A percentile compares a stretch with the other conserved stretches of the same genome.
These are phyloP conservation scores for Poeciliopsis turrubarensis DNA, from an alignment of 2,113 vertebrate genomes.

Conservation along the genomic window DNA sequence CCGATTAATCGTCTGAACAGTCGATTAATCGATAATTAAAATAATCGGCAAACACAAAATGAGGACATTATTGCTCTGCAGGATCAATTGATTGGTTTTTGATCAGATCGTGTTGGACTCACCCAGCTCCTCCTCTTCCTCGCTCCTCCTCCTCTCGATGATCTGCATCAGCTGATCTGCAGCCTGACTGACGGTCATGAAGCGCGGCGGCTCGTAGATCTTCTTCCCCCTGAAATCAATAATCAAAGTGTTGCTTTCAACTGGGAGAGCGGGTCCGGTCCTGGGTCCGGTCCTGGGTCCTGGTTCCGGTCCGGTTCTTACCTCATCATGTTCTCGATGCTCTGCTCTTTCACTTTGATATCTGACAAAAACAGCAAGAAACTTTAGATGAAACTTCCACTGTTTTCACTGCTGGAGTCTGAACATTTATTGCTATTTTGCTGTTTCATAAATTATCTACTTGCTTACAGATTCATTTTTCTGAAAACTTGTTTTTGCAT, in stretches of 20 bases:
- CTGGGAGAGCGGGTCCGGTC: not conserved
- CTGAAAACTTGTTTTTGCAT: too few relatives aligned
- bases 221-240: slow-evolving; percentile 84
- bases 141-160: slow-evolving; percentile 82
- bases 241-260: not conserved
- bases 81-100: not conserved
- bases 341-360: slow-evolving; percentile 97
- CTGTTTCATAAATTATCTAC: too few relatives aligned
- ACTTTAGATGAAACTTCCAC: too few relatives aligned
- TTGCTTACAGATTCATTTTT: too few relatives aligned
- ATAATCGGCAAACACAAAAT: too few relatives aligned
- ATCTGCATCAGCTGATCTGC: slow-evolving; percentile 90
- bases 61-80: not conserved
- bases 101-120: slow-evolving; percentile 26
- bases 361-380: slow-evolving; percentile 76
- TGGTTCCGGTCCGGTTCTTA: slow-evolving; percentile 64
- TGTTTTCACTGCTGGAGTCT: too few relatives aligned
- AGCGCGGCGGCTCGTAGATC: slow-evolving; percentile 91
- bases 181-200: slow-evolving; percentile 91
- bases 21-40: too few relatives aligned
- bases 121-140: slow-evolving; percentile 85
- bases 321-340: slow-evolving; percentile 95
- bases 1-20: too few relatives aligned
- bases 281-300: not conserved
- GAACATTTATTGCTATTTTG: not conserved